Evolutionary conservation across 1,140 invertebrate species (phyloP), one percentile per base, ranked within the genome.

Genomic region (Drosophila ironensis): DNA sequence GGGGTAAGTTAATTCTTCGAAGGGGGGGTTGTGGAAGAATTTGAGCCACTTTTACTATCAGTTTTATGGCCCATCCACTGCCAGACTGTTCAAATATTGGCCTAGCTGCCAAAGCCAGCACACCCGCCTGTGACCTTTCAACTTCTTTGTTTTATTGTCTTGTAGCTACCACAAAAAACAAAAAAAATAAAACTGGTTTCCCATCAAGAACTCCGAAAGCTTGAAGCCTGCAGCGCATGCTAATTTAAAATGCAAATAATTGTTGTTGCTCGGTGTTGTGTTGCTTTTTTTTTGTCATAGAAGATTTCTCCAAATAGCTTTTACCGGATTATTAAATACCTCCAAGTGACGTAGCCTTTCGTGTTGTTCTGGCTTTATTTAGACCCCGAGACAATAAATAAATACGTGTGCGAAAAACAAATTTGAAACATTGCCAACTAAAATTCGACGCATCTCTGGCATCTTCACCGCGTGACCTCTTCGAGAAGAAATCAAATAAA

Each of bases 391-490:
- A 54, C 72, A 77, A 77, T 50, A 72, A 77, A 77, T 50, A 72
- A 77, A 56, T 47, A 38, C 30, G 48, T 67, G 19, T 61, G 56
- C 24, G 37, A 82, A 75, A 64, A 33, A 7, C 57, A 61, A 68
- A 41, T 35, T 72, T 84, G 78, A 86, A 74, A 71, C 73, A 51
- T 73, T 84, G 78, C 78, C 78, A 84, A 82, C 28, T 48, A 59
- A 70, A 72, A 72, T 71, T 35, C 53, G 37, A 86, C 56, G 57
- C 50, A 60, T 64, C 57, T 59, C 44, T 60, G 35, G 33, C 59
- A 81, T 75, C 82, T 72, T 64, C 68, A 82, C 73, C 78, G 78
- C 78, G 78, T 82, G 78, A 82, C 78, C 78, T 54, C 47, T 44
- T 57, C 33, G 45, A 42, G 42, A 54, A 22, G 22, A 27, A 27